Conservation (phyloP, 2,888 invertebrate species). For the Panopea generosa region DNA sequence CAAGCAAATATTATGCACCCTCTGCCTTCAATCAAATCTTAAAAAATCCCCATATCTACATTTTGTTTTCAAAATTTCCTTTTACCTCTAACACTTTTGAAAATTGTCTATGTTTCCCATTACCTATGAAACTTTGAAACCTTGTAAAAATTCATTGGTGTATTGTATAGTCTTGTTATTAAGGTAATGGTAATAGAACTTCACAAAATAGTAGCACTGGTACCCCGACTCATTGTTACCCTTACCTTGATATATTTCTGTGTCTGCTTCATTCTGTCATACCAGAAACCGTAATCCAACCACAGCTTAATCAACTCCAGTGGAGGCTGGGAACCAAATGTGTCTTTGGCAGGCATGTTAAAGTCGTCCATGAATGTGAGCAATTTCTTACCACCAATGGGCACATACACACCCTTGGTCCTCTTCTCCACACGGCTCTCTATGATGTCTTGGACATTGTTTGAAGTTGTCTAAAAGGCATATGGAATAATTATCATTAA, state of each 20-base stretch:
- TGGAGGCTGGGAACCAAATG: slow-evolving; percentile 95
- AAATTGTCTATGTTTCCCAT: no score
- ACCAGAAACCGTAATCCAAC: slow-evolving; percentile 96
- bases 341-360: slow-evolving; percentile 96
- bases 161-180: no score
- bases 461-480: slow-evolving; percentile 90
- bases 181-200: no score
- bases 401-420: slow-evolving; percentile 93
- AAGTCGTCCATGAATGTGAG: slow-evolving; percentile 96
- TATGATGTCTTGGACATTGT: slow-evolving; percentile 93
- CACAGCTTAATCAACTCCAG: slow-evolving; percentile 93
- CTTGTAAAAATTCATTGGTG: no score
- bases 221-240: no score
- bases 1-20: no score
- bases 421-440: slow-evolving; percentile 95
- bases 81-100: no score
- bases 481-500: background rate
- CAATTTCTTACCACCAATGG: slow-evolving; percentile 92
- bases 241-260: slow-evolving; percentile 90
- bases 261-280: slow-evolving; percentile 91
- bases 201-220: no score
- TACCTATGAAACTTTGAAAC: no score
- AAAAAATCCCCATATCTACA: no score
- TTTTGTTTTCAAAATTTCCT: no score
- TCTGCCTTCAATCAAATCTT: no score